Base-by-base conservation (phyloP, 2,113 vertebrate species). In the Hassar affinis region DNA sequence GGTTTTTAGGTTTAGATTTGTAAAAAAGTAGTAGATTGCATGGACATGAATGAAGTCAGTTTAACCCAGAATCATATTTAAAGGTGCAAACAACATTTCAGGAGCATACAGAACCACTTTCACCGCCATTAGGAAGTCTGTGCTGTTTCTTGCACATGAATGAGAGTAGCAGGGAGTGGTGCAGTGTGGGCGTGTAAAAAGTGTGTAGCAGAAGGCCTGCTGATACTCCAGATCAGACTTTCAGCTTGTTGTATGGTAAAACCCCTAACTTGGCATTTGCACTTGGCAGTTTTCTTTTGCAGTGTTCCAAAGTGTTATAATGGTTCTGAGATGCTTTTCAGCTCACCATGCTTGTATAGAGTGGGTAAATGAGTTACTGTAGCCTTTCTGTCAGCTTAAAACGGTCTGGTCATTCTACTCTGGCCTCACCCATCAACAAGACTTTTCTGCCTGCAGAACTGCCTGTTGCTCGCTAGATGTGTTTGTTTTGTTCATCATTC, bases 131-230 rank as follows among this genome's bases (percentile, higher is more conserved):
- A 30, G 35, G 45, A 68, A 11, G 59, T 68, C 74, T 51, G 59
- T 78, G 75, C 35, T 56, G 42, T 54, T 78, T 57, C 27, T 47
- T 30, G 33, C 61, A 57, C 62, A 78, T 78, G 62, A 69, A 69
- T 57, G 75, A 25, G 14, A 66, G 38, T 18, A 22, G 47, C 25
- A 69, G n/a, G 75, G 62, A 68, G 82, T 84, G 82, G 82, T 83
- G 49, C 57, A 35, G n/a, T 62, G 71, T 33, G 80, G 25, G n/a
- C 6, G 52, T 81, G 20, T 79, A 20, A 62, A 6, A 30, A 14
- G 61, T 38, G 54, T 54, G 61, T 33, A 81, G 9, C 17, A 68
- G 7, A 52, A 52, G 35, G 47, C 3, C 20, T 38, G 17, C 27
- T 68, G 51, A 35, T 68, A 38, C 52, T 12, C 42, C 25, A 38